These are phyloP conservation scores for Lasioglossum morio DNA, from an alignment of 2,888 invertebrate species.

Conservation along the genomic window DNA sequence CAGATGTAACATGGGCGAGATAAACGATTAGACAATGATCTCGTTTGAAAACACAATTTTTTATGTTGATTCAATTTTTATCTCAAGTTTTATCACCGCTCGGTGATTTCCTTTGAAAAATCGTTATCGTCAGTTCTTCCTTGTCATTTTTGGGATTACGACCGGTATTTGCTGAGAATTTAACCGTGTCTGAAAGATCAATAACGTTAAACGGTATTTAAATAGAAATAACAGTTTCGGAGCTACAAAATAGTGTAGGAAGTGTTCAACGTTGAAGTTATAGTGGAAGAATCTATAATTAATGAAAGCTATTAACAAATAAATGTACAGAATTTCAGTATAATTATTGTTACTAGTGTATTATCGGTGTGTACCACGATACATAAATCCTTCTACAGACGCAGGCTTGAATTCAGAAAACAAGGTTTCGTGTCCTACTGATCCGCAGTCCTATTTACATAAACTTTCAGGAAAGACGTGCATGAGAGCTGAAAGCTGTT, in stretches of 20 bases:
- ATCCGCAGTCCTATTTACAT: conserved; percentile 42
- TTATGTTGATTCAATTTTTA: background rate
- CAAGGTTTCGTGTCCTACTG: conserved; percentile 32
- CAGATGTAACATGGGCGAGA: background rate
- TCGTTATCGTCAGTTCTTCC: background rate
- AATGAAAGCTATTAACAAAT: background rate
- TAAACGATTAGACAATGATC: background rate
- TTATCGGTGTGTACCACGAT: conserved; percentile 13
- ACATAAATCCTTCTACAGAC: background rate
- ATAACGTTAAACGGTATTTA: background rate
- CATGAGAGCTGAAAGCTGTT: background rate
- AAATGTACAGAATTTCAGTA: background rate
- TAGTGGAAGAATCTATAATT: too few relatives aligned
- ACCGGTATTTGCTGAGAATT: background rate
- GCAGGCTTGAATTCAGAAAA: background rate
- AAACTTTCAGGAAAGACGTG: conserved; percentile 20
- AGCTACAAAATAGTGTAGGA: background rate
- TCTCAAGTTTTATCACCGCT: conserved; percentile 1
- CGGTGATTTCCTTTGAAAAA: conserved; percentile 16
- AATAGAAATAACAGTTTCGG: background rate
- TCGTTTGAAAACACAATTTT: background rate
- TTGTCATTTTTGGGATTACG: conserved; percentile 1
- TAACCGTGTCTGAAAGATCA: background rate
- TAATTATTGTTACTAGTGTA: background rate
- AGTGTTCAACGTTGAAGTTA: background rate